Evolutionary conservation across 2,113 vertebrate species (phyloP).

Genomic region (Notarius quadriscutis): DNA sequence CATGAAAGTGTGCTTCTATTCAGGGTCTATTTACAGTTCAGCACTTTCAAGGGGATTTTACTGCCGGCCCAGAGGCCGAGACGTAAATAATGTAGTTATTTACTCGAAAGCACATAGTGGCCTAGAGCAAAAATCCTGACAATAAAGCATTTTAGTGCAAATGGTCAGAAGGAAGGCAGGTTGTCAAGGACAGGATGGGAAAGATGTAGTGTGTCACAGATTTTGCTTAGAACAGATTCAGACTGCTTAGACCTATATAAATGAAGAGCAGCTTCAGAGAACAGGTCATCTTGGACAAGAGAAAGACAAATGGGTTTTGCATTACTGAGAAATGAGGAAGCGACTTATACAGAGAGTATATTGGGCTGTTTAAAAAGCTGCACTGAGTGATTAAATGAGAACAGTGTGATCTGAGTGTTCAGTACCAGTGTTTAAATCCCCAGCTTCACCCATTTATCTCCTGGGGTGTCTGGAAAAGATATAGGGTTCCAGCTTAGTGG

Average conservation of each 20-base stretch:
- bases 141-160: conserved; percentile 40
- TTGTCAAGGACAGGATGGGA: conserved; percentile 14
- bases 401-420: conserved; percentile 39
- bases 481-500: conserved; percentile 50
- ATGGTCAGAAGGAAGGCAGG: conserved; percentile 14
- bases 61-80: conserved; percentile 1
- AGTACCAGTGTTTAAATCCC: conserved; percentile 35
- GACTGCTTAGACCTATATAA: not conserved
- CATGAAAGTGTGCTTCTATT: conserved; percentile 28
- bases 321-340: conserved; percentile 10
- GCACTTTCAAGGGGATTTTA: conserved; percentile 32
- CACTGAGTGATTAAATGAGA: conserved; percentile 46
- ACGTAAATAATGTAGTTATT: conserved; percentile 46
- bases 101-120: conserved; percentile 25
- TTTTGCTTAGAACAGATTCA: not conserved
- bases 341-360: not conserved
- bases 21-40: conserved; percentile 29
- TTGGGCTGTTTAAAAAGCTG: conserved; percentile 4
- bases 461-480: conserved; percentile 47
- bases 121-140: conserved; percentile 27
- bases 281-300: not conserved
- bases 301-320: not conserved
- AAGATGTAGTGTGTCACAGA: conserved; percentile 13
- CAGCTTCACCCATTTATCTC: conserved; percentile 40
- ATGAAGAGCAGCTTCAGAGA: not conserved